These are phyloP conservation scores for Melanotaenia parkinsoni DNA, from an alignment of 2,797 vertebrate genomes.

Conservation along the genomic window DNA sequence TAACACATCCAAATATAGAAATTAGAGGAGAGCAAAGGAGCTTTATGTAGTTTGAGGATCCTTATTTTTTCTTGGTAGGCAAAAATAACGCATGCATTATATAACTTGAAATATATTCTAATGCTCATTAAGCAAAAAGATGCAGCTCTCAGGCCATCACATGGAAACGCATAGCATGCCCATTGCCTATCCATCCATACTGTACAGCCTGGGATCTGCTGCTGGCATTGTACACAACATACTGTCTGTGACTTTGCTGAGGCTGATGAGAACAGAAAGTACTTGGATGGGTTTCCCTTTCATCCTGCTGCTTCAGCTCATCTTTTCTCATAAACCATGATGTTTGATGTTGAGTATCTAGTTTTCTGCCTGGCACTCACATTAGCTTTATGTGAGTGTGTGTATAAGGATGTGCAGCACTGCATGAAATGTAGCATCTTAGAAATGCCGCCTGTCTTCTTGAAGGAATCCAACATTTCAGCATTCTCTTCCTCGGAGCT, in stretches of 20 bases:
- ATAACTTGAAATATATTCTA: not conserved
- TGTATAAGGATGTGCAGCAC: conserved; percentile 1
- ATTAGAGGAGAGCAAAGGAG: no score
- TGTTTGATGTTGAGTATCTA: conserved; percentile 18
- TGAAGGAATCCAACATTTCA: conserved; percentile 37
- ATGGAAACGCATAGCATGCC: conserved; percentile 23
- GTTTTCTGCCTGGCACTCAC: conserved; percentile 20
- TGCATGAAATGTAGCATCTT: conserved; percentile 22
- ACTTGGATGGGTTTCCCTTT: conserved; percentile 63
- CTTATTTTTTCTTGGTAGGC: not conserved
- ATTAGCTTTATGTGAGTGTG: conserved; percentile 11
- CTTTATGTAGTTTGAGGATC: not conserved
- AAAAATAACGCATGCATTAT: not conserved
- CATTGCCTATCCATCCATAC: conserved; percentile 57
- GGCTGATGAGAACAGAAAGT: conserved; percentile 44
- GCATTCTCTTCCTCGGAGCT: conserved; percentile 32
- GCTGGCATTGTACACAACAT: conserved; percentile 48
- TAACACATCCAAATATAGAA: no score
- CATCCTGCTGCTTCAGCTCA: conserved; percentile 48
- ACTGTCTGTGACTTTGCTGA: conserved; percentile 43
- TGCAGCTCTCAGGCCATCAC: conserved; percentile 16
- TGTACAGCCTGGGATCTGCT: conserved; percentile 40
- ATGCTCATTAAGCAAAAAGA: conserved; percentile 11
- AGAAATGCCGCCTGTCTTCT: conserved; percentile 32
- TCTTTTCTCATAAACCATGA: conserved; percentile 56